Percentiles rank a stretch among this genome's conserved stretches.
These are phyloP conservation scores for Penelope pileata DNA, from an alignment of 2,113 vertebrate species.

Conservation along the genomic window DNA sequence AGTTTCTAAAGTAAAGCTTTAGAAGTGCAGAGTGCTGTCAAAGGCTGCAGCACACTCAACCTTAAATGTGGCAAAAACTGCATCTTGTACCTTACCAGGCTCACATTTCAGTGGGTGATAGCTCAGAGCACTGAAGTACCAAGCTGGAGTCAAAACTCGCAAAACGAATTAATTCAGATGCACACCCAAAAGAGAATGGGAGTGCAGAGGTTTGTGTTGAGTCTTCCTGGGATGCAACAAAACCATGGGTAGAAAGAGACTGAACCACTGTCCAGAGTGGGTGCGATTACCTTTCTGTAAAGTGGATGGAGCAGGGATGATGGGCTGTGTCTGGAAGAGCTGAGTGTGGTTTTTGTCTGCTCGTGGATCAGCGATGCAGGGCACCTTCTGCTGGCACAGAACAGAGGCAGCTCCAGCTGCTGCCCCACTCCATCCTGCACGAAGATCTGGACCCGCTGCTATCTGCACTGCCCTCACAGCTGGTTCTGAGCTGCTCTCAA, in stretches of 20 bases:
- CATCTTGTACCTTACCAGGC: not conserved
- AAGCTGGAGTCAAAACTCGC: not conserved
- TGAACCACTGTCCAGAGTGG: accelerated
- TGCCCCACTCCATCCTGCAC: not conserved
- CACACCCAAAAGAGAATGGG: not conserved
- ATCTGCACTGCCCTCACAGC: not conserved
- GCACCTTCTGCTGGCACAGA: not conserved
- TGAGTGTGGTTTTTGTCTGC: not conserved
- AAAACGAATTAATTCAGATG: not conserved
- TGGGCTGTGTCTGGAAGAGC: not conserved
- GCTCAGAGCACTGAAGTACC: not conserved
- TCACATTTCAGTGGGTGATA: not conserved
- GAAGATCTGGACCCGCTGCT: not conserved
- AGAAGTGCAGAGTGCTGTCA: not conserved
- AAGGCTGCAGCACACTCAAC: not conserved
- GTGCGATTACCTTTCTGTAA: not conserved
- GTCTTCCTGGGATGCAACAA: not conserved
- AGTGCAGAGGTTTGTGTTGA: not conserved
- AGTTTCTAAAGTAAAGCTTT: not conserved
- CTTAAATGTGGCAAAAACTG: not conserved
- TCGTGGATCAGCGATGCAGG: not conserved
- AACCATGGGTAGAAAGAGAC: not conserved
- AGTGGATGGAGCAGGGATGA: not conserved
- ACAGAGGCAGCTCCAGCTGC: not conserved
- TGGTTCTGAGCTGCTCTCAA: not conserved